These are phyloP conservation scores for Ormia ochracea DNA, from an alignment of 2,888 invertebrate species.

Conservation along the genomic window DNA sequence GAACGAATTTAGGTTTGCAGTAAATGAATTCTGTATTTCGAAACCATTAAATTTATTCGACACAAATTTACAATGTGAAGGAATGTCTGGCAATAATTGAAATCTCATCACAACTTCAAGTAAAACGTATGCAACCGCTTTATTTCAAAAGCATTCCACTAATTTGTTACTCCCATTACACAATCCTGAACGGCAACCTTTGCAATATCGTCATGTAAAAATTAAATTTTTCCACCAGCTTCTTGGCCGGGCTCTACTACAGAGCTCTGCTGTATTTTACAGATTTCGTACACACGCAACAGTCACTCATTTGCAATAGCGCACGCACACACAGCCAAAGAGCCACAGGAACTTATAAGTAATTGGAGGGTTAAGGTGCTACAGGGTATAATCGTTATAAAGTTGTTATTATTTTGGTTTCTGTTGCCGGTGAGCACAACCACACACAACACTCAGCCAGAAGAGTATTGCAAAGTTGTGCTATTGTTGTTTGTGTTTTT, in stretches of 20 bases:
- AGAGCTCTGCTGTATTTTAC: not conserved
- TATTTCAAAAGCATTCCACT: not conserved
- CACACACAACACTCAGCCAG: not conserved
- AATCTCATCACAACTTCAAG: not conserved
- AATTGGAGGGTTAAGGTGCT: slow-evolving; percentile 59
- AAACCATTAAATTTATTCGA: too few relatives aligned
- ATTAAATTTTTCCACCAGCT: not conserved
- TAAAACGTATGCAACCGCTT: not conserved
- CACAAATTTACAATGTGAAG: too few relatives aligned
- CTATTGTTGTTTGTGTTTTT: slow-evolving; percentile 25
- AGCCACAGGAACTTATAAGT: slow-evolving; percentile 32
- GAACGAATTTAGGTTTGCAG: too few relatives aligned
- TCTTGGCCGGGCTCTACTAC: not conserved
- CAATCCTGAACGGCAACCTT: not conserved
- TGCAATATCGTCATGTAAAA: not conserved
- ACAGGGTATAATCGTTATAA: slow-evolving; percentile 54
- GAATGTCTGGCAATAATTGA: not conserved
- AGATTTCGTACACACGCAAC: not conserved
- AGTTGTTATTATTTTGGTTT: slow-evolving; percentile 56
- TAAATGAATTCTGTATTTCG: too few relatives aligned
- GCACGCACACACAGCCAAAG: not conserved
- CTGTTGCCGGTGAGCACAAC: slow-evolving; percentile 27
- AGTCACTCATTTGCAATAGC: not conserved
- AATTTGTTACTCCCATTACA: not conserved
- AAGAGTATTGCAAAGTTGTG: not conserved